Evolutionary conservation across 2,113 vertebrate species (phyloP).

Genomic region (Poicephalus gulielmi): DNA sequence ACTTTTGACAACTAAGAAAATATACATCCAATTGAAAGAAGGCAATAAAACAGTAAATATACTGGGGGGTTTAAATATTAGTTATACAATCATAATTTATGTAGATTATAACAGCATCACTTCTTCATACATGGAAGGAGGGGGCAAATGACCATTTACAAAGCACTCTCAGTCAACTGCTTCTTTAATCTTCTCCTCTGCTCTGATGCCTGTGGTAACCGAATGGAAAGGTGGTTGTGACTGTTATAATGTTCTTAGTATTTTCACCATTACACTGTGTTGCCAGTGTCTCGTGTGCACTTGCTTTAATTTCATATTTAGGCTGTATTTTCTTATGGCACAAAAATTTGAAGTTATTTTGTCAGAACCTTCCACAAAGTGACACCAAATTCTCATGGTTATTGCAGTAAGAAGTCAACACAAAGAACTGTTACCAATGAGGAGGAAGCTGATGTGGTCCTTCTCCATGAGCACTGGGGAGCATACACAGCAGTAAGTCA

Average conservation of each 20-base stretch:
- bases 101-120: not conserved
- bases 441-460: not conserved
- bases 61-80: not conserved
- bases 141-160: not conserved
- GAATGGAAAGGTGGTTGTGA: not conserved
- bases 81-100: not conserved
- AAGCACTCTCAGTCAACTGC: not conserved
- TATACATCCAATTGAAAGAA: not conserved
- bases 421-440: not conserved
- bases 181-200: not conserved
- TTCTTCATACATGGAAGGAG: not conserved
- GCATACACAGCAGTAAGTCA: not conserved
- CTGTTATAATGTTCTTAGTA: not conserved
- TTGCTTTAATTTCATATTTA: not conserved
- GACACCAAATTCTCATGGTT: not conserved
- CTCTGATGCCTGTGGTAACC: not conserved
- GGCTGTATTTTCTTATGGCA: not conserved
- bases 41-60: not conserved
- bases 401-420: not conserved
- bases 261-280: not conserved
- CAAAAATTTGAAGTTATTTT: not conserved
- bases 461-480: fast-evolving
- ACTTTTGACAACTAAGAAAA: not conserved
- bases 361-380: not conserved
- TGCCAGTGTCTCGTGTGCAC: fast-evolving